Conservation (phyloP, 2,888 invertebrate genomes). For the Brachylomia viminalis region DNA sequence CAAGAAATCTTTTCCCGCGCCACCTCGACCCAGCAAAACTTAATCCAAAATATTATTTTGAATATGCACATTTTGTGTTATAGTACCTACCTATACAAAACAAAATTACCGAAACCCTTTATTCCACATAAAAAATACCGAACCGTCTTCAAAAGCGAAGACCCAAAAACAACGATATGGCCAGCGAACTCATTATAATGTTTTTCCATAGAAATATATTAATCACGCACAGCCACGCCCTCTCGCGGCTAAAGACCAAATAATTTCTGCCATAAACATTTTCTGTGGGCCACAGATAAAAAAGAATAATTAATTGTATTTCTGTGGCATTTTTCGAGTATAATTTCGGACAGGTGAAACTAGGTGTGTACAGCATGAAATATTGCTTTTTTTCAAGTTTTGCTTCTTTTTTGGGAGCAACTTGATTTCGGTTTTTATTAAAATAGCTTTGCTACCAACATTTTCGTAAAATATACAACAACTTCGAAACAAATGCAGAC, state of each 20-base stretch:
- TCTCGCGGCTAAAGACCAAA: conserved; percentile 89
- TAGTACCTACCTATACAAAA: too few species aligned
- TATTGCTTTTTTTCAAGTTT: conserved; percentile 75
- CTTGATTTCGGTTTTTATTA: conserved; percentile 70
- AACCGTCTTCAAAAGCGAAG: conserved; percentile 63
- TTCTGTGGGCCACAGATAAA: conserved; percentile 80
- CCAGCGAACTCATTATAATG: conserved; percentile 83
- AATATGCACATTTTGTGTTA: conserved; percentile 12
- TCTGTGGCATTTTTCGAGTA: conserved; percentile 83
- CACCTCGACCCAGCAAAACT: too few species aligned
- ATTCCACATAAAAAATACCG: conserved; percentile 54
- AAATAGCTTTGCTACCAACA: conserved; percentile 33
- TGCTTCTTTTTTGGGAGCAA: conserved; percentile 70
- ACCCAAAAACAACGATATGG: conserved; percentile 72
- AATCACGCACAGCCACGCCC: conserved; percentile 87
- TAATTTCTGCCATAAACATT: conserved; percentile 88
- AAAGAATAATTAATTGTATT: conserved; percentile 87
- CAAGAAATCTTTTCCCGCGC: too few species aligned
- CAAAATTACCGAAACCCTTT: conserved; percentile 58
- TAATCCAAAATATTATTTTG: neutral
- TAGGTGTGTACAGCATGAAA: conserved; percentile 76
- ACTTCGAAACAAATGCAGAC: neutral
- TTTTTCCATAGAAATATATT: conserved; percentile 89
- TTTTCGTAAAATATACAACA: neutral
- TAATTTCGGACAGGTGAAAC: conserved; percentile 81